phyloP scores from a whole-genome alignment of 2,113 vertebrate species.

The Brienomyrus brachyistius region DNA sequence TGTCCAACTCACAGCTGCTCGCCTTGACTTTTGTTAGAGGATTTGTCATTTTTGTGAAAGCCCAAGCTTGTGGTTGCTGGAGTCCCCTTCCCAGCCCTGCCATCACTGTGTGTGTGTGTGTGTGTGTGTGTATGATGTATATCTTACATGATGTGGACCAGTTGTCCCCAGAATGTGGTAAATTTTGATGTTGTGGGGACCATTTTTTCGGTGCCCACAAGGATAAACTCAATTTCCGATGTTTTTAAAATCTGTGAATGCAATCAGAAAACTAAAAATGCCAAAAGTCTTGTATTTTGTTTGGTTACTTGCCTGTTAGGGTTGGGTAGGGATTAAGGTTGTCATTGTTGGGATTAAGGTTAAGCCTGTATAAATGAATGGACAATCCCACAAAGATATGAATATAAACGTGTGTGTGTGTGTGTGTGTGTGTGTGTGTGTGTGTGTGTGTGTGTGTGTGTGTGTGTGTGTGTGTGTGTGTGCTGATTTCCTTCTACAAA shows the following conservation, averaged over 20 bases:
- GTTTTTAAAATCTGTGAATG: background rate
- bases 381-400: too few relatives aligned
- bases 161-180: background rate
- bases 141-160: background rate
- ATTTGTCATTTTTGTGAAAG: background rate
- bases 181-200: too few relatives aligned
- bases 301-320: too few relatives aligned
- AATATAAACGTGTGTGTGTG: too few relatives aligned
- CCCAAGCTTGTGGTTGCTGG: background rate
- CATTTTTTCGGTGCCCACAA: background rate
- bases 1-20: background rate
- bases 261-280: too few relatives aligned
- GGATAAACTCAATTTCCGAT: background rate
- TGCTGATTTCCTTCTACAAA: background rate
- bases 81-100: background rate
- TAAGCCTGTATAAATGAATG: too few relatives aligned
- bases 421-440: background rate
- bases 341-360: too few relatives aligned
- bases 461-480: too few relatives aligned
- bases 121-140: background rate
- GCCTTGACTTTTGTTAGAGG: background rate
- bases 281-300: too few relatives aligned
- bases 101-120: background rate
- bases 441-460: background rate
- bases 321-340: too few relatives aligned